Conservation (phyloP, 2,888 invertebrate genomes). For the Drosophila paranaensis region DNA sequence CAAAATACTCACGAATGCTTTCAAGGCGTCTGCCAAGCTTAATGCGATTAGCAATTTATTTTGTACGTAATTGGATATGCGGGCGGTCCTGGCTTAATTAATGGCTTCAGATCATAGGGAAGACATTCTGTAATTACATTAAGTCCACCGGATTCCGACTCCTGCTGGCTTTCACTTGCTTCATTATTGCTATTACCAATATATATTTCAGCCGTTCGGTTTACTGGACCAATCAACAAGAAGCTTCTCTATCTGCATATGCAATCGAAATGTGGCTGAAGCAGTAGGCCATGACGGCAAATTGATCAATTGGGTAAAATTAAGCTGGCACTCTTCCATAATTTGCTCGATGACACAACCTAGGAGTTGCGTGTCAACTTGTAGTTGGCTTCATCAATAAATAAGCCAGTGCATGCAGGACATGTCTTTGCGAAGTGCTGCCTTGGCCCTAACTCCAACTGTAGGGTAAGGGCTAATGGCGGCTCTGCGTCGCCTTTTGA, state of each 20-base stretch:
- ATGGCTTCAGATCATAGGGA: conserved; percentile 33
- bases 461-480: background rate
- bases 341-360: conserved; percentile 18
- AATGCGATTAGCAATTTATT: conserved; percentile 34
- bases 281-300: conserved; percentile 31
- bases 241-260: conserved; percentile 62
- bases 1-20: background rate
- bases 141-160: conserved; percentile 28
- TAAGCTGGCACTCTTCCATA: conserved; percentile 51
- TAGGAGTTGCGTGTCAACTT: conserved; percentile 69
- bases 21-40: conserved; percentile 12
- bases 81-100: conserved; percentile 37
- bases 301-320: conserved; percentile 80
- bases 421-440: conserved; percentile 43
- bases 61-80: conserved; percentile 61
- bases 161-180: conserved; percentile 42
- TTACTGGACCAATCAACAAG: conserved; percentile 66
- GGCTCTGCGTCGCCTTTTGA: conserved; percentile 42
- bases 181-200: conserved; percentile 41
- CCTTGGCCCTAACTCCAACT: background rate
- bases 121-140: conserved; percentile 67
- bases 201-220: conserved; percentile 43
- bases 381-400: conserved; percentile 75
- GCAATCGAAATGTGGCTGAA: conserved; percentile 19
- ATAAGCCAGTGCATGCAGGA: conserved; percentile 52